These are phyloP conservation scores for Oryctolagus cuniculus DNA, from an alignment of 2,113 vertebrate species.

Conservation along the genomic window mOryCun1.1 NC_091442.1:43484501-43485000, in stretches of 20 bases:
- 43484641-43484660: neutral
- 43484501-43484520: neutral
- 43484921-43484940: too few species aligned
- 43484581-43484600: conserved; percentile 15
- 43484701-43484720: neutral
- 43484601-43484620: conserved; percentile 52
- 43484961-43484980: too few species aligned
- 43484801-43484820: neutral
- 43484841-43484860: too few species aligned
- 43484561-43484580: neutral
- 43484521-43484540: conserved; percentile 39
- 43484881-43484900: too few species aligned
- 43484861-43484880: too few species aligned
- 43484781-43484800: neutral
- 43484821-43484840: neutral
- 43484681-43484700: conserved; percentile 31
- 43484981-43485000: too few species aligned
- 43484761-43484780: neutral
- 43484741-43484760: neutral
- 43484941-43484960: too few species aligned
- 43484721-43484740: neutral
- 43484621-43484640: neutral
- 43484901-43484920: too few species aligned
- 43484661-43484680: conserved; percentile 28
- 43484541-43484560: conserved; percentile 37